Base-by-base conservation (phyloP, 2,888 invertebrate species). In the Omphaloscelis lunosa region DNA sequence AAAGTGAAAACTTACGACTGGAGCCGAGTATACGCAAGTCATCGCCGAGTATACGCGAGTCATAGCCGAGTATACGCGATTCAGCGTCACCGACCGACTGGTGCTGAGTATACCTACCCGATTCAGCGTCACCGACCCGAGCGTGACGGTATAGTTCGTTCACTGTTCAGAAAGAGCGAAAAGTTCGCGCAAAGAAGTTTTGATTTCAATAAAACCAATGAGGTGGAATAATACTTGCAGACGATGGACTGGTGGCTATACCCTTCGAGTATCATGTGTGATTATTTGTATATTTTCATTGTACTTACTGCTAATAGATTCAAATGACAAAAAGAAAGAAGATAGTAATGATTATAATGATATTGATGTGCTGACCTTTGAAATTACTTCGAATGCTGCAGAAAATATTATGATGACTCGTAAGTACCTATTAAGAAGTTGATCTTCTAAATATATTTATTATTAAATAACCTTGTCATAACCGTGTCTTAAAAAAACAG, bases 281-380 rank as follows among this genome's bases (percentile, higher is more conserved):
- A 15, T 65, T 2, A 27, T 82, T 17, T 71, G 59, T 65, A 0
- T 71, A 29, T 27, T 86, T 8, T 56, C 68, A 20, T 9, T 83
- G 5, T 83, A 71, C 23, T 53, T 77, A 34, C 12, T 83, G 27
- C 51, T 63, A 27, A 17, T 51, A 67, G 51, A 68, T 59, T 56
- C 71, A 2, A 39, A 45, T 34, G 23, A 11, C 5, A n/a, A 1
- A 56, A 34, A 58, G 17, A 23, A 51, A 51, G 51, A 6, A 29
- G 9, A 11, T n/a, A 17, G 0, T 23, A 53, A 45, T 8, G 1
- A 41, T 48, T 2, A 7, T 1, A 39, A 51, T 11, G 20, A 56
- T 17, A 56, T 48, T 12, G 53, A 68, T 8, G 59, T 65, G 53
- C 9, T 59, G 8, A 80, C 59, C 27, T 8, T 39, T 23, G 6